Conservation (phyloP, 2,113 vertebrate species). For the Sphaerodactylus townsendi region DNA sequence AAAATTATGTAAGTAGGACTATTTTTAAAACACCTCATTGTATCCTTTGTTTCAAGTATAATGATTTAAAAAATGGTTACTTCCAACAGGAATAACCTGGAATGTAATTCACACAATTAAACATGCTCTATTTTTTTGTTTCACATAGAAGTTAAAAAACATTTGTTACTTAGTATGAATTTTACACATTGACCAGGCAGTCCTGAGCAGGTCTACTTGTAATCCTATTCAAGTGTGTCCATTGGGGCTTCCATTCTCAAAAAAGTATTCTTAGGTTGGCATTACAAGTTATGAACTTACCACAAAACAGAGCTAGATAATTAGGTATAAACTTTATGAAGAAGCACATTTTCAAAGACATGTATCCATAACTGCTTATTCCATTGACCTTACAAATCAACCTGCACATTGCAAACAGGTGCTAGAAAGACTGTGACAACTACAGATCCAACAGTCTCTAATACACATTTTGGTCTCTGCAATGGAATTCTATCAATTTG, state of each 20-base stretch:
- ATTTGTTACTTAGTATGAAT: neutral
- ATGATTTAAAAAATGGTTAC: constrained; percentile 7
- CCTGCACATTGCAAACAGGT: neutral
- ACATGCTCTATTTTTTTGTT: constrained; percentile 5
- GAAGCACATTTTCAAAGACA: neutral
- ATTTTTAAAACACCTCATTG: neutral
- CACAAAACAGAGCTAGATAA: neutral
- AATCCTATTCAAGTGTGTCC: no score
- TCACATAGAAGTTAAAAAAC: neutral
- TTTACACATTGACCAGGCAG: no score
- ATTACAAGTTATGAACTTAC: neutral
- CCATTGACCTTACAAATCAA: neutral
- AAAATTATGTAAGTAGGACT: neutral
- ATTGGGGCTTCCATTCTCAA: no score
- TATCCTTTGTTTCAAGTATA: neutral
- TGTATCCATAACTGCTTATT: neutral
- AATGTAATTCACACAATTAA: constrained; percentile 23
- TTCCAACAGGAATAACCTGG: constrained; percentile 26
- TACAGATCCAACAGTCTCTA: neutral
- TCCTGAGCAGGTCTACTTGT: no score
- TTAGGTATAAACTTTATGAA: neutral
- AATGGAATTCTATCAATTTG: constrained; percentile 4
- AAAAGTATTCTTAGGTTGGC: neutral
- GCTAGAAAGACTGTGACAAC: neutral
- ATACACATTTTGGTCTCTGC: neutral